Conservation (phyloP, 2,797 vertebrate genomes). For the Buceros bicornis region DNA sequence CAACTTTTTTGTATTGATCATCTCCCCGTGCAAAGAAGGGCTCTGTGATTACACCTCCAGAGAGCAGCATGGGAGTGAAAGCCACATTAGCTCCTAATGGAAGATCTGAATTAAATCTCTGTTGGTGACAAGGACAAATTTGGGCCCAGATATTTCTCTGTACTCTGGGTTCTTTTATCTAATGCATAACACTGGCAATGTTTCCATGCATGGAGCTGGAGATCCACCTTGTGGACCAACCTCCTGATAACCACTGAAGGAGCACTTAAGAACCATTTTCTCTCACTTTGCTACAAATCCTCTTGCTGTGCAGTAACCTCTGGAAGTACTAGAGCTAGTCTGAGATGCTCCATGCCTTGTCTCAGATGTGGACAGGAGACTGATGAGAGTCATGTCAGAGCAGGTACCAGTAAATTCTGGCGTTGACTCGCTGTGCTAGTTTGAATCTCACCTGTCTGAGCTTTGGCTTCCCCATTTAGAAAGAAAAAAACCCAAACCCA, state of each 20-base stretch:
- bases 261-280: background rate
- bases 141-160: background rate
- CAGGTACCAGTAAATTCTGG: background rate
- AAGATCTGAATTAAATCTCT: conserved; percentile 31
- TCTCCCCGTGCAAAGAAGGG: background rate
- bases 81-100: background rate
- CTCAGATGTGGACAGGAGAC: background rate
- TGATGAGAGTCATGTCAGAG: background rate
- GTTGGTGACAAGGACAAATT: background rate
- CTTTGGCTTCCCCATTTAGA: background rate
- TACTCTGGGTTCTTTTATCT: background rate
- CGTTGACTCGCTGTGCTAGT: background rate
- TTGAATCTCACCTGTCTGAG: background rate
- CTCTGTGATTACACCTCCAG: background rate
- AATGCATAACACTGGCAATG: background rate
- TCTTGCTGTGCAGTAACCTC: background rate
- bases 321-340: background rate
- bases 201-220: background rate
- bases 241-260: background rate
- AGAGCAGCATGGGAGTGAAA: conserved; percentile 21
- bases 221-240: background rate
- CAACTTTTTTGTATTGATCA: conserved; percentile 36
- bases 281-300: background rate
- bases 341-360: background rate
- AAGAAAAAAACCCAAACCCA: background rate